phyloP scores from a whole-genome alignment of 1,140 invertebrate genomes.

The Neodiprion lecontei region DNA sequence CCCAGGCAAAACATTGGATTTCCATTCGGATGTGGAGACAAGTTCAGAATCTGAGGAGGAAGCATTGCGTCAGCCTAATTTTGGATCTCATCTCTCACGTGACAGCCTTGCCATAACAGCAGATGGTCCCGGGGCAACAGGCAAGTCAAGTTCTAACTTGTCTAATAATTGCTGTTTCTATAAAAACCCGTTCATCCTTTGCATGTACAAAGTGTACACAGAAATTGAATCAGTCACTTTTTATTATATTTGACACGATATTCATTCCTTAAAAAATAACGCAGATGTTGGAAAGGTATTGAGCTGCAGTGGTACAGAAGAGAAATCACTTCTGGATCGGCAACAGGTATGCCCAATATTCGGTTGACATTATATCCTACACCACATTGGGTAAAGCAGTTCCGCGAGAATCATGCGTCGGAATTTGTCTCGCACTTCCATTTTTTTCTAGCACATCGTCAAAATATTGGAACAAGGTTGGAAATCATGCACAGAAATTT shows the following conservation, averaged over 20 bases:
- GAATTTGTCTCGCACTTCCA: too few relatives aligned
- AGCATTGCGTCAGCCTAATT: constrained; percentile 69
- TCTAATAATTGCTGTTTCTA: neutral
- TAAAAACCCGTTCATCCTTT: neutral
- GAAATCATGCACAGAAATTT: too few relatives aligned
- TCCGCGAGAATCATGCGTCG: too few relatives aligned
- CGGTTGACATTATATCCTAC: neutral
- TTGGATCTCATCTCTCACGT: constrained; percentile 50
- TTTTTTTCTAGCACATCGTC: too few relatives aligned
- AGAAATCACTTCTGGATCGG: constrained; percentile 46
- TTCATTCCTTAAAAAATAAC: constrained; percentile 23
- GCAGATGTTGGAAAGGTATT: constrained; percentile 32
- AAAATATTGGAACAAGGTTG: too few relatives aligned
- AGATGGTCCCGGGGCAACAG: constrained; percentile 48
- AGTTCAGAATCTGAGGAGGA: constrained; percentile 82
- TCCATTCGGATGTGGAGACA: constrained; percentile 64
- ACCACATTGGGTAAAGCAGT: too few relatives aligned
- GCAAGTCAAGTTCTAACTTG: constrained; percentile 22
- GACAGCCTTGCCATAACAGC: constrained; percentile 58
- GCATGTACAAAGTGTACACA: neutral
- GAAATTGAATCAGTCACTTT: too few relatives aligned
- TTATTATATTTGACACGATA: too few relatives aligned
- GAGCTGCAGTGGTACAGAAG: constrained; percentile 44
- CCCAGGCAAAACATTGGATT: constrained; percentile 49
- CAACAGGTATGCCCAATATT: constrained; percentile 44